Base-by-base conservation (phyloP, 2,888 invertebrate species). In the Masnerella sp. region DNA sequence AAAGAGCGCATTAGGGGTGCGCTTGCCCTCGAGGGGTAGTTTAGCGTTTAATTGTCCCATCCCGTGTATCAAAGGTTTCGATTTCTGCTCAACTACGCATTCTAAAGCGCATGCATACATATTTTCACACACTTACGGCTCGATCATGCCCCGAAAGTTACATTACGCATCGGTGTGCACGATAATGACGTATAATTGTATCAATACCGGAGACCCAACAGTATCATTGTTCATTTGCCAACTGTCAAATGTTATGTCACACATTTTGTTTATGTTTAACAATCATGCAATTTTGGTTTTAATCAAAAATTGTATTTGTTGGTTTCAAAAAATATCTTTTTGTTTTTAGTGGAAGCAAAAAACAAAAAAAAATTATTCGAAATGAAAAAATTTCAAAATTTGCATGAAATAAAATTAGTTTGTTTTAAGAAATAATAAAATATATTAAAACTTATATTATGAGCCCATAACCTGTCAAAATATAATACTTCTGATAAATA, bases 11-110 rank as follows among this genome's bases (percentile, higher is more conserved):
- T 87, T 87, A 87, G 82, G 82, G 79, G 83, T 79, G 83, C 82
- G 81, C 79, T 79, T 84, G 83, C 83, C 86, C 86, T 86, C 86
- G 83, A 87, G 85, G 87, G 87, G 86, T 85, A 86, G 86, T 87
- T 87, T 86, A 87, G 84, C 86, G 85, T 83, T 87, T 87, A 87
- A 87, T 87, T 87, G 87, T 87, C 81, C 85, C 82, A 82, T 82
- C 83, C 82, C 81, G 81, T 82, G 81, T 85, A 87, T 87, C 87
- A 87, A 87, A 86, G 86, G 85, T 86, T 84, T 87, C 87, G 85
- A 86, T 87, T 86, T 85, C 83, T 83, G 81, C 82, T 81, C 79
- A 80, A 79, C 80, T 83, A 82, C 82, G 79, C 81, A 78, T 80
- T 81, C 78, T 79, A 80, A 81, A 81, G 64, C 72, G 36, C 56